phyloP scores from a whole-genome alignment of 2,888 invertebrate species.

The Linyphia triangularis region DNA sequence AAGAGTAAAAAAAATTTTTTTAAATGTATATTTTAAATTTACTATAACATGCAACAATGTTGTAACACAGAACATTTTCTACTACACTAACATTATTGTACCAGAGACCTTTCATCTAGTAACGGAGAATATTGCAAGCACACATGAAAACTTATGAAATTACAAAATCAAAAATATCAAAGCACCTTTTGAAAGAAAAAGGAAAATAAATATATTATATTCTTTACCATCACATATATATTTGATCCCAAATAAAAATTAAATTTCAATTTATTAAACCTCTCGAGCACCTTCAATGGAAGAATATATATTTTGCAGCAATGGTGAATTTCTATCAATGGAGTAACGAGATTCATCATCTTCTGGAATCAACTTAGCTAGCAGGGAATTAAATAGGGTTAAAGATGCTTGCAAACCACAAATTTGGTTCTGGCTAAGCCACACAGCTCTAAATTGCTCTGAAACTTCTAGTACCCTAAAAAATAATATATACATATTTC shows the following conservation, averaged over 20 bases:
- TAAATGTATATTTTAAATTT: too few species aligned
- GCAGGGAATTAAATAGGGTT: conserved; percentile 81
- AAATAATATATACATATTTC: not conserved
- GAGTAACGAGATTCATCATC: conserved; percentile 35
- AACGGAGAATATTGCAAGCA: not conserved
- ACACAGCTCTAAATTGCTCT: conserved; percentile 82
- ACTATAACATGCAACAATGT: too few species aligned
- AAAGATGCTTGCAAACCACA: conserved; percentile 82
- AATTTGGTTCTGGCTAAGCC: conserved; percentile 82
- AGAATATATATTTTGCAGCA: conserved; percentile 49
- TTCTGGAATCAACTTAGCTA: conserved; percentile 78
- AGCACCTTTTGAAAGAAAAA: not conserved
- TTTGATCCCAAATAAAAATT: conserved; percentile 24
- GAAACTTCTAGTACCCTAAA: conserved; percentile 82
- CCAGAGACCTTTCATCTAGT: too few species aligned
- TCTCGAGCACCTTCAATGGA: conserved; percentile 11
- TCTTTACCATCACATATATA: conserved; percentile 8
- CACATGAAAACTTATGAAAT: not conserved
- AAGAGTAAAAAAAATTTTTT: too few species aligned
- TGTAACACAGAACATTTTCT: too few species aligned
- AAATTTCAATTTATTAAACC: not conserved
- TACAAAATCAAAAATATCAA: not conserved
- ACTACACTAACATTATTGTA: too few species aligned
- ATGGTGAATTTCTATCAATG: conserved; percentile 24
- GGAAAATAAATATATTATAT: conserved; percentile 56